Conservation (phyloP, 2,888 invertebrate species). For the Sminthurides aquaticus region DNA sequence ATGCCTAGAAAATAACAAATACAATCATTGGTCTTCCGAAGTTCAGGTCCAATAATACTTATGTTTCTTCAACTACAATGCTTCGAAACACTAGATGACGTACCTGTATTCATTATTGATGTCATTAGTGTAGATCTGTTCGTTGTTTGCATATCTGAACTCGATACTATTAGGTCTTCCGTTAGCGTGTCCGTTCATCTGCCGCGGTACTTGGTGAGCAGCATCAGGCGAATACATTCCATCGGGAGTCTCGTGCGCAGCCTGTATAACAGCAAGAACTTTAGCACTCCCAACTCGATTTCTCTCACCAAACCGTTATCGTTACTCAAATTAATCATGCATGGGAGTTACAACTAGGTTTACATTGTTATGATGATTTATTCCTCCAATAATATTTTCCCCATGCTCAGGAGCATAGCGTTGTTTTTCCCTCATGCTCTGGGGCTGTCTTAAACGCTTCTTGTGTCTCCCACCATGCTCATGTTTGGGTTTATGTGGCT, state of each 20-base stretch:
- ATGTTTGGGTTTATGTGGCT: conserved; percentile 57
- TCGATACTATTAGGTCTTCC: conserved; percentile 19
- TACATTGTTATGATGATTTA: conserved; percentile 4
- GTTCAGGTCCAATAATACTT: too few species aligned
- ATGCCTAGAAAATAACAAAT: conserved; percentile 1
- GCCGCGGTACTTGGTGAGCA: conserved; percentile 7
- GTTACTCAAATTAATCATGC: background rate
- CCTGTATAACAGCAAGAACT: conserved; percentile 17
- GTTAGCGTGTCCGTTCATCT: background rate
- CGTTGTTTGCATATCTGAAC: conserved; percentile 13
- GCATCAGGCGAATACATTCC: conserved; percentile 24
- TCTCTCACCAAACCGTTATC: background rate
- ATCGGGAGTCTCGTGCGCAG: conserved; percentile 35
- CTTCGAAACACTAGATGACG: too few species aligned
- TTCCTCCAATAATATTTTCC: conserved; percentile 63
- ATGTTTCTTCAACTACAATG: too few species aligned
- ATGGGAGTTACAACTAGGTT: background rate
- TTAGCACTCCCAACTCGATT: too few species aligned
- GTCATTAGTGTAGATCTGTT: conserved; percentile 14
- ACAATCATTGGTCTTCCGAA: too few species aligned
- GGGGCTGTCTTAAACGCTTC: conserved; percentile 74
- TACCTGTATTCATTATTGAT: conserved; percentile 20
- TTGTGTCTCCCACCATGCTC: conserved; percentile 62
- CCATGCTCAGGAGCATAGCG: conserved; percentile 76
- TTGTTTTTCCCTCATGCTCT: conserved; percentile 79